Evolutionary conservation across 2,113 vertebrate species (phyloP).

Genomic region (Trematocara zebra): DNA sequence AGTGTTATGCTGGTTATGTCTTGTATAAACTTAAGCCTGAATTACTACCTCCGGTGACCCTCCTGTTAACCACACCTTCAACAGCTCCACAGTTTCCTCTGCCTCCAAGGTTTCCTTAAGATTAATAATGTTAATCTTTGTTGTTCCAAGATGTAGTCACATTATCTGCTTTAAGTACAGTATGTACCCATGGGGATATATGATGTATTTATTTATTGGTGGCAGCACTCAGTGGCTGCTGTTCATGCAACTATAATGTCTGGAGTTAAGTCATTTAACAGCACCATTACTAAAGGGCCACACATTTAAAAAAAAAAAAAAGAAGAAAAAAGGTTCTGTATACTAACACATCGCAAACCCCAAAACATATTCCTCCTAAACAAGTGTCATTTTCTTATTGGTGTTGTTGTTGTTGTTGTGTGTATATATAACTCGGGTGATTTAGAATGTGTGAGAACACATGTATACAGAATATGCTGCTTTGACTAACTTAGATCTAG

Average conservation of each 20-base stretch:
- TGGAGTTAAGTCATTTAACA: constrained; percentile 20
- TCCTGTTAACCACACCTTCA: constrained; percentile 7
- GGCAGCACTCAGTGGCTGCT: constrained; percentile 17
- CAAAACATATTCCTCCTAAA: background rate
- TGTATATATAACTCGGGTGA: background rate
- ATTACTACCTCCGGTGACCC: constrained; percentile 61
- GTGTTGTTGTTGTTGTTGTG: background rate
- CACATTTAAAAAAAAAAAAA: background rate
- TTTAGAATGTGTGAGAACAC: constrained; percentile 1
- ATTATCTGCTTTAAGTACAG: background rate
- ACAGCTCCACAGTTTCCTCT: background rate
- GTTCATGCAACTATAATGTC: constrained; percentile 34
- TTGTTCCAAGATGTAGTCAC: constrained; percentile 16
- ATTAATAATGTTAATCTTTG: constrained; percentile 9
- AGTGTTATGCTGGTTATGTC: constrained; percentile 1
- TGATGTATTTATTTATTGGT: constrained; percentile 65
- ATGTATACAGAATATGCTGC: constrained; percentile 22
- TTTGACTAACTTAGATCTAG: constrained; percentile 27
- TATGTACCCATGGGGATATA: background rate
- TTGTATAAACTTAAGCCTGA: constrained; percentile 38
- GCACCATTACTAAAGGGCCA: constrained; percentile 24
- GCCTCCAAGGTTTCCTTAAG: constrained; percentile 5
- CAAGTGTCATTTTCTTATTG: constrained; percentile 1
- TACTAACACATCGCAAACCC: constrained; percentile 11
- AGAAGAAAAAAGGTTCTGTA: background rate